phyloP scores from a whole-genome alignment of 1,140 invertebrate species.

The Cyclina sinensis region DNA sequence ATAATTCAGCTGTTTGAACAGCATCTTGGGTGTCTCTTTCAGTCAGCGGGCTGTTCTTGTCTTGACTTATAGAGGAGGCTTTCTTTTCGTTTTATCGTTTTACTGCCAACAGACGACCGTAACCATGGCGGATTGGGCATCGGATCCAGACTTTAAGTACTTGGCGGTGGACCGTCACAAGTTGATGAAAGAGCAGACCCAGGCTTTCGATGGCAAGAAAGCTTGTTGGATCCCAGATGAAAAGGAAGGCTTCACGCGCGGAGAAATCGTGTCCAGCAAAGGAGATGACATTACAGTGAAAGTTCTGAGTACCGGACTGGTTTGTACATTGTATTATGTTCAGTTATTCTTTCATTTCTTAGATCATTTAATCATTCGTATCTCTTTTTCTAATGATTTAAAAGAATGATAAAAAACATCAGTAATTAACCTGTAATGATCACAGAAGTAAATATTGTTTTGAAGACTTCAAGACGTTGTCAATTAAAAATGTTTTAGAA shows the following conservation, averaged over 20 bases:
- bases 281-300: conserved; percentile 97
- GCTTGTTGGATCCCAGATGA: conserved; percentile 99
- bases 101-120: neutral
- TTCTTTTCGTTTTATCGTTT: neutral
- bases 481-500: too few species aligned
- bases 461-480: too few species aligned
- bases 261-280: conserved; percentile 99
- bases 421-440: too few species aligned
- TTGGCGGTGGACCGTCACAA: conserved; percentile 84
- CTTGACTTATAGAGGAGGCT: neutral
- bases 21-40: neutral
- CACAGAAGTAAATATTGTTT: too few species aligned
- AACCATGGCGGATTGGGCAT: conserved; percentile 60
- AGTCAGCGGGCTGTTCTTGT: conserved; percentile 24
- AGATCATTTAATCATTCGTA: too few species aligned
- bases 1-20: neutral
- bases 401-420: too few species aligned
- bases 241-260: conserved; percentile 98
- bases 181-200: conserved; percentile 81
- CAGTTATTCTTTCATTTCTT: too few species aligned
- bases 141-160: conserved; percentile 81
- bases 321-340: conserved; percentile 39
- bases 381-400: too few species aligned
- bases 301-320: conserved; percentile 75
- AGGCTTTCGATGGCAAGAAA: conserved; percentile 98